Evolutionary conservation across 2,797 vertebrate genomes (phyloP).

Genomic region (Peromyscus attwateri): DNA sequence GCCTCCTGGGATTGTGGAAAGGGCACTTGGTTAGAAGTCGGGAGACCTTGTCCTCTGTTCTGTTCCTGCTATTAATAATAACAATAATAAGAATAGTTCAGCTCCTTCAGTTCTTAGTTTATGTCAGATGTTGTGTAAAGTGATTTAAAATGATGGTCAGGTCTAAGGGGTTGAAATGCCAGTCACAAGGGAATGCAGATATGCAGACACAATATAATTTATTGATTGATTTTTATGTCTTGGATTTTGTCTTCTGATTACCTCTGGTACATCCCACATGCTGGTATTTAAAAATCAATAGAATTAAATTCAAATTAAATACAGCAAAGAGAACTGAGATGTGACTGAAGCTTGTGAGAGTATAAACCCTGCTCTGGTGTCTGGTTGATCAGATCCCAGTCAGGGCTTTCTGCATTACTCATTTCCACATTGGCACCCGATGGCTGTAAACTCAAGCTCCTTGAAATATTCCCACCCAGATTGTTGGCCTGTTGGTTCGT

Average conservation of each 20-base stretch:
- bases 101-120: neutral
- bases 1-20: conserved; percentile 5
- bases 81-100: conserved; percentile 27
- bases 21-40: neutral
- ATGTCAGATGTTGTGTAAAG: neutral
- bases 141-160: conserved; percentile 32
- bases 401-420: neutral
- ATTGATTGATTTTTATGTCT: neutral
- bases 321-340: neutral
- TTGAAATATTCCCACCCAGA: neutral
- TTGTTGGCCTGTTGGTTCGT: no score
- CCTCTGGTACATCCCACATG: neutral
- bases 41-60: neutral
- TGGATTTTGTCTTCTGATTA: neutral
- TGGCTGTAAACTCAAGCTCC: neutral
- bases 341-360: neutral
- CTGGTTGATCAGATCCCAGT: neutral
- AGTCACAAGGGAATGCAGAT: neutral
- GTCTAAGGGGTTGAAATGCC: neutral
- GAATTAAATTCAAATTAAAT: neutral
- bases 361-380: neutral
- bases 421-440: neutral
- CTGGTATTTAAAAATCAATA: neutral
- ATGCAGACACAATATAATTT: neutral
- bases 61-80: conserved; percentile 37